Percentiles rank a stretch among this genome's conserved stretches.
These are phyloP conservation scores for Empidonax traillii DNA, from an alignment of 2,113 vertebrate species.

Conservation along the genomic window DNA sequence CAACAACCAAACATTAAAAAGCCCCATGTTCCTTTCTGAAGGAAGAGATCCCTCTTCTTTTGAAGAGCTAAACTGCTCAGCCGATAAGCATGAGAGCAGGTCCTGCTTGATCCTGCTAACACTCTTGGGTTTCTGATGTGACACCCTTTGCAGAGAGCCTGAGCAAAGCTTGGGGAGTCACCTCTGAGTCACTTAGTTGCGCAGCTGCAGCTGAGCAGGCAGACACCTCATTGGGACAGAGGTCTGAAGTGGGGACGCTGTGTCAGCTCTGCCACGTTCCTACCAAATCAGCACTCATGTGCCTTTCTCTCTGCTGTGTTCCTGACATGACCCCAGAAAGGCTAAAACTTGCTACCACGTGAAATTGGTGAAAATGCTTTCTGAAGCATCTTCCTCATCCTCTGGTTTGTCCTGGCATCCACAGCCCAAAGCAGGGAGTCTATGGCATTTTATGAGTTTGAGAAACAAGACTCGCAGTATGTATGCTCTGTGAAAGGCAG, in stretches of 20 bases:
- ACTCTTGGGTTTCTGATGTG: neutral
- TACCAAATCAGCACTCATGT: rapidly evolving
- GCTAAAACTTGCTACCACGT: neutral
- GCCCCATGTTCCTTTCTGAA: neutral
- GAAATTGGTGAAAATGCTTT: neutral
- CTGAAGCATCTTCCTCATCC: rapidly evolving
- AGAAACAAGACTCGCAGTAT: neutral
- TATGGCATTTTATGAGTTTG: rapidly evolving
- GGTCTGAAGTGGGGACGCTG: neutral
- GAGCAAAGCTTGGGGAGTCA: rapidly evolving
- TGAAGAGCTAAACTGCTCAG: neutral
- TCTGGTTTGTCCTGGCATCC: neutral
- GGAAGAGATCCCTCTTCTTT: neutral
- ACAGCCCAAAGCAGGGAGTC: neutral
- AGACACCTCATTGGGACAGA: neutral
- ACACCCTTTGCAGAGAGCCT: neutral
- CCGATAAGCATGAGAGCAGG: too few species aligned
- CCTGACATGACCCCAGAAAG: neutral
- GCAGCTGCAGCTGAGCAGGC: neutral
- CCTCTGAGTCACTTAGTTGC: neutral
- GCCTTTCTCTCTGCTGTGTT: neutral
- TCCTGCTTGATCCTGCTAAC: neutral
- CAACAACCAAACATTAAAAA: neutral
- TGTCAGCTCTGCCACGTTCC: neutral
- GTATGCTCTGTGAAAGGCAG: too few species aligned